phyloP scores from a whole-genome alignment of 2,797 vertebrate genomes.

The Parotocinclus haroldoi region DNA sequence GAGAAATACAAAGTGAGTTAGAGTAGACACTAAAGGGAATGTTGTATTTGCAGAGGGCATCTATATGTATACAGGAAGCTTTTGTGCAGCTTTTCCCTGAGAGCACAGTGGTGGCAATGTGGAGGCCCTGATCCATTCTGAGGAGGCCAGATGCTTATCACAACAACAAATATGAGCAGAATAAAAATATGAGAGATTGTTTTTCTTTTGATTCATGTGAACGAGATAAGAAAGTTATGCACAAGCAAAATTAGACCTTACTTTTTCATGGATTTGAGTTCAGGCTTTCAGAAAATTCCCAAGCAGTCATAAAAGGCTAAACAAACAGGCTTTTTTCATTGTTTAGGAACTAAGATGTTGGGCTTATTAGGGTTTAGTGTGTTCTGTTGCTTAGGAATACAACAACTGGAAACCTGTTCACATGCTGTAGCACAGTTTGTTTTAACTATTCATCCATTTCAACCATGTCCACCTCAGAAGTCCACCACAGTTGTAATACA shows the following conservation, averaged over 20 bases:
- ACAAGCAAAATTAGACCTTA: conserved; percentile 41
- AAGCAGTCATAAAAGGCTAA: conserved; percentile 34
- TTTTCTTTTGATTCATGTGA: conserved; percentile 46
- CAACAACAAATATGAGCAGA: conserved; percentile 33
- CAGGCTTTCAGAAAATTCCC: conserved; percentile 29
- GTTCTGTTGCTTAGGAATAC: neutral
- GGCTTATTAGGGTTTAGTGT: neutral
- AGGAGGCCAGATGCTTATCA: conserved; percentile 23
- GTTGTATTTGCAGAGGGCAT: conserved; percentile 28
- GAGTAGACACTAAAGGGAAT: conserved; percentile 12
- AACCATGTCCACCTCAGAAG: no score
- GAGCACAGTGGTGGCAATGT: neutral
- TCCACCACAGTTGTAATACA: no score
- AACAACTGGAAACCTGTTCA: conserved; percentile 1
- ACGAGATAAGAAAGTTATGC: conserved; percentile 31
- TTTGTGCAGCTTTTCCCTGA: conserved; percentile 29
- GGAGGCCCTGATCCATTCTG: conserved; percentile 3
- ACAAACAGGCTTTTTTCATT: conserved; percentile 32
- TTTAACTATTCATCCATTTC: neutral
- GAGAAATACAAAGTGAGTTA: conserved; percentile 1
- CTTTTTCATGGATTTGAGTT: conserved; percentile 39
- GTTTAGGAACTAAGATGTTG: conserved; percentile 1
- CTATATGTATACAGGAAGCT: conserved; percentile 43
- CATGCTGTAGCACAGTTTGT: neutral
- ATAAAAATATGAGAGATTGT: conserved; percentile 41